These are phyloP conservation scores for Lagria hirta DNA, from an alignment of 2,888 invertebrate genomes.

Conservation along the genomic window DNA sequence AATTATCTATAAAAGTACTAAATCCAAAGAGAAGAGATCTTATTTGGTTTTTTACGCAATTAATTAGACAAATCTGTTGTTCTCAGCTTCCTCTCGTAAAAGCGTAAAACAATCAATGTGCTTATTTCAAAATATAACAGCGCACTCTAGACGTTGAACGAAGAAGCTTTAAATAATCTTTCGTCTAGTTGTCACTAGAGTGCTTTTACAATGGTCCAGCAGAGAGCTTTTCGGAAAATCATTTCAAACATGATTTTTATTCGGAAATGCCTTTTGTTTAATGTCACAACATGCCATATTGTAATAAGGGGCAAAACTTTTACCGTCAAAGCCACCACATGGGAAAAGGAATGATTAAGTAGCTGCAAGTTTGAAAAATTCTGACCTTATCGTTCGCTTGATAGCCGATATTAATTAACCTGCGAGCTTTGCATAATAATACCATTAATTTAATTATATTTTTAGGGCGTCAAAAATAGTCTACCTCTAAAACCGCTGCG, in stretches of 20 bases:
- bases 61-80: no score
- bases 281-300: slow-evolving; percentile 33
- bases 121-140: no score
- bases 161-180: no score
- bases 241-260: slow-evolving; percentile 15
- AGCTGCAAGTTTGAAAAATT: slow-evolving; percentile 28
- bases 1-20: no score
- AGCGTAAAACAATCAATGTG: no score
- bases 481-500: no score
- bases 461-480: no score
- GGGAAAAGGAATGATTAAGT: slow-evolving; percentile 25
- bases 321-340: slow-evolving; percentile 24
- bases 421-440: slow-evolving; percentile 19
- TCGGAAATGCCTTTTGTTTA: slow-evolving; percentile 16
- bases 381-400: slow-evolving; percentile 22
- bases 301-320: slow-evolving; percentile 27
- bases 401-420: slow-evolving; percentile 25
- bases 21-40: no score
- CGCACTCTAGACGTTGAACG: no score
- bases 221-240: no score
- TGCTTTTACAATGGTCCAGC: slow-evolving; percentile 7
- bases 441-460: slow-evolving; percentile 25
- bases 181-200: slow-evolving; percentile 16
- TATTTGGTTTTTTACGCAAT: no score
- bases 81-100: no score